A percentile compares a stretch with the other conserved stretches of the same genome.
Conservation (phyloP, 2,113 vertebrate genomes). For the Platysternon megacephalum region DNA sequence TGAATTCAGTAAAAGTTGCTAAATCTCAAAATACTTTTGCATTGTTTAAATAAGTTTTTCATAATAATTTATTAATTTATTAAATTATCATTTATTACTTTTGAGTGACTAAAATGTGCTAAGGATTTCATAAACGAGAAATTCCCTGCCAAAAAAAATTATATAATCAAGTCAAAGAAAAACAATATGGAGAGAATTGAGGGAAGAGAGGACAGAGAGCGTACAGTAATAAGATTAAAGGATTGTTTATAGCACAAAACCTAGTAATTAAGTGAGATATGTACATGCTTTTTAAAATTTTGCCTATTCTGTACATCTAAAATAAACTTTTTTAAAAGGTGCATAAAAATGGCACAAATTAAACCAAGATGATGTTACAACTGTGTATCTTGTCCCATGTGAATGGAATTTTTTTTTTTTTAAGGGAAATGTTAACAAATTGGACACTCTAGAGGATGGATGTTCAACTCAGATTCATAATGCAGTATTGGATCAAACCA, state of each 20-base stretch:
- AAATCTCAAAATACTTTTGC: background rate
- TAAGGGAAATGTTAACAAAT: conserved; percentile 81
- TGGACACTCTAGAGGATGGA: conserved; percentile 83
- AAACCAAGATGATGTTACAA: background rate
- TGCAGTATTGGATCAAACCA: conserved; percentile 87
- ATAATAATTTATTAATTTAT: background rate
- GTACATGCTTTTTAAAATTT: background rate
- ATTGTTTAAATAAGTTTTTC: background rate
- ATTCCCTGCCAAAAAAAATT: background rate
- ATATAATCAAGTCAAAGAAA: background rate
- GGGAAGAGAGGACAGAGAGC: background rate
- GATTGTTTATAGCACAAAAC: background rate
- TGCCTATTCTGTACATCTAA: background rate
- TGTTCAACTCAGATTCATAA: conserved; percentile 91
- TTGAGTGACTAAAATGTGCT: background rate
- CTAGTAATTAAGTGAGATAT: background rate
- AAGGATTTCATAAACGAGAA: background rate
- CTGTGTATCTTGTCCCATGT: background rate
- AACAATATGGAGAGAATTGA: background rate
- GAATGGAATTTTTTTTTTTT: conserved; percentile 23
- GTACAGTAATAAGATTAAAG: background rate
- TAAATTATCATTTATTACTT: background rate
- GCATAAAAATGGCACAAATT: background rate
- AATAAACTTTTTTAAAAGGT: background rate
- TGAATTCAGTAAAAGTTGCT: background rate